phyloP scores from a whole-genome alignment of 1,140 invertebrate genomes.

The Campoletis sonorensis region DNA sequence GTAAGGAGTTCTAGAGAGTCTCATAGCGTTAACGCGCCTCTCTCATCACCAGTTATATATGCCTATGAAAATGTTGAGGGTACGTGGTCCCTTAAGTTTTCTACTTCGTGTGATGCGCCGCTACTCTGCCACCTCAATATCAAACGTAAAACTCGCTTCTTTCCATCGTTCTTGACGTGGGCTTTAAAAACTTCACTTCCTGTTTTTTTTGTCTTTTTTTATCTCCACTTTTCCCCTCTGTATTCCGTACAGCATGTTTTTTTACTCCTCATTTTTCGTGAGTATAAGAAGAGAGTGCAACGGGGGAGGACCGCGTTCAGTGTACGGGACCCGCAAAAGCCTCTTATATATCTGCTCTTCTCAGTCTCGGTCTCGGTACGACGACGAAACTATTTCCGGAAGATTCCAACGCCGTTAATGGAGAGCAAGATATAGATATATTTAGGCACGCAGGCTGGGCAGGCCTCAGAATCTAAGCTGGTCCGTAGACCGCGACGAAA shows the following conservation, averaged over 20 bases:
- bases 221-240: not conserved
- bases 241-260: not conserved
- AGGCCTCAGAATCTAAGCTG: slow-evolving; percentile 25
- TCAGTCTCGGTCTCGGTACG: slow-evolving; percentile 7
- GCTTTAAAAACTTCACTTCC: slow-evolving; percentile 1
- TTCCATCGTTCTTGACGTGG: slow-evolving; percentile 8
- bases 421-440: slow-evolving; percentile 24
- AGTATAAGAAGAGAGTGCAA: slow-evolving; percentile 10
- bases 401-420: slow-evolving; percentile 40
- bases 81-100: not conserved
- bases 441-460: not conserved
- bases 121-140: slow-evolving; percentile 22
- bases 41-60: slow-evolving; percentile 7
- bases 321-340: slow-evolving; percentile 8
- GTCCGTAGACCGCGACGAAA: slow-evolving; percentile 31
- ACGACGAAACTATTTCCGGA: slow-evolving; percentile 41
- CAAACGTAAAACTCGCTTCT: slow-evolving; percentile 29
- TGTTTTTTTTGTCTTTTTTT: slow-evolving; percentile 26
- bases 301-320: not conserved
- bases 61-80: not conserved
- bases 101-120: not conserved
- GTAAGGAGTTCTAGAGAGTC: slow-evolving; percentile 29
- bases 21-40: slow-evolving; percentile 19
- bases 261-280: slow-evolving; percentile 18
- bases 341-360: not conserved